Percentiles rank a stretch among this genome's conserved stretches.
phyloP scores from a whole-genome alignment of 2,888 invertebrate genomes.

The Barypeithes pellucidus region DNA sequence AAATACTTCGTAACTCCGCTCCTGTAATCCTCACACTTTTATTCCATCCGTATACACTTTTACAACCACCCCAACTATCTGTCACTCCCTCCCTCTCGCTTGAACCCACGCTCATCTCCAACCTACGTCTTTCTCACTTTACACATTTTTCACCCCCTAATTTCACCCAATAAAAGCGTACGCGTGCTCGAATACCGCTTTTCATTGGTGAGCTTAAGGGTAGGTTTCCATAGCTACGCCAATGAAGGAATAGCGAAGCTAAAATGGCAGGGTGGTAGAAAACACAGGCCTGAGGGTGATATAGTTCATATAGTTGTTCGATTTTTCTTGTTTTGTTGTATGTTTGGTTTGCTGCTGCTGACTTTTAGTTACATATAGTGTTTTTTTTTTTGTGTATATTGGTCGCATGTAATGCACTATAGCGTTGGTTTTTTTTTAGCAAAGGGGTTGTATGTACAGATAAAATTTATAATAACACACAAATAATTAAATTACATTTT shows the following conservation, averaged over 20 bases:
- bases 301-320: slow-evolving; percentile 65
- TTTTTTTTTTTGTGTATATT: slow-evolving; percentile 40
- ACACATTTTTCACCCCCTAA: slow-evolving; percentile 21
- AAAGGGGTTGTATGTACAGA: slow-evolving; percentile 20
- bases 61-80: slow-evolving; percentile 43
- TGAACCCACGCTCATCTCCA: background rate
- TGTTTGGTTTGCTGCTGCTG: slow-evolving; percentile 49
- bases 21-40: slow-evolving; percentile 34
- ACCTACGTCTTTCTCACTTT: slow-evolving; percentile 13
- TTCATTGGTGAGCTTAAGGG: slow-evolving; percentile 67
- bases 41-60: slow-evolving; percentile 27
- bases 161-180: slow-evolving; percentile 62
- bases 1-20: slow-evolving; percentile 24
- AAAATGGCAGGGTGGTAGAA: slow-evolving; percentile 69
- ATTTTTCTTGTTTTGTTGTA: slow-evolving; percentile 66
- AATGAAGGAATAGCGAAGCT: slow-evolving; percentile 65
- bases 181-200: slow-evolving; percentile 61
- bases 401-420: slow-evolving; percentile 21
- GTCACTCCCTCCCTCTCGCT: slow-evolving; percentile 38
- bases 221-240: slow-evolving; percentile 70
- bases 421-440: slow-evolving; percentile 27
- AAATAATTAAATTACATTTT: background rate
- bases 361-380: slow-evolving; percentile 51
- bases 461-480: background rate
- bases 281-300: slow-evolving; percentile 62